Evolutionary conservation across 2,113 vertebrate genomes (phyloP).

Genomic region (Pedionomus torquatus): DNA sequence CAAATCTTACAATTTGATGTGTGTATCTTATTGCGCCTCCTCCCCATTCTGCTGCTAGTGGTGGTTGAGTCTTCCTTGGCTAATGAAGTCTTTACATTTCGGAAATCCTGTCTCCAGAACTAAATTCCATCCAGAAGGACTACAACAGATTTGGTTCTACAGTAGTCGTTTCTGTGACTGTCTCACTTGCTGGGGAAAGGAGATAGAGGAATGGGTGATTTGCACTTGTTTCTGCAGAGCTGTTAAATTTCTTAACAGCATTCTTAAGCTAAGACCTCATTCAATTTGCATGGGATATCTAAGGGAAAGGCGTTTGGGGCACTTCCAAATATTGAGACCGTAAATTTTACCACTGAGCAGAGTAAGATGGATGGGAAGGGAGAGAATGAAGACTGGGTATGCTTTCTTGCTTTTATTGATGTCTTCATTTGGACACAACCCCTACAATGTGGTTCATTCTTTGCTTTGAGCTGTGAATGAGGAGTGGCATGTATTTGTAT

Average conservation of each 20-base stretch:
- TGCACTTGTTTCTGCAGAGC: not conserved
- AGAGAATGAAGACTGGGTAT: not conserved
- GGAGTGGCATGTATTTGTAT: not conserved
- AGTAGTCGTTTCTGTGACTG: not conserved
- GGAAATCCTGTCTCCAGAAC: not conserved
- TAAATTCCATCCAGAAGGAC: not conserved
- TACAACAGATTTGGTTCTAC: not conserved
- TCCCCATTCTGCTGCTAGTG: not conserved
- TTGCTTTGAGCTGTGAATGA: not conserved
- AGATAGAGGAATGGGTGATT: not conserved
- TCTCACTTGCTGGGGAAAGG: not conserved
- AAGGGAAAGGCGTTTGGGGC: not conserved
- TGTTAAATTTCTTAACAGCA: not conserved
- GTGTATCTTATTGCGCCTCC: not conserved
- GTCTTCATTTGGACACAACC: not conserved
- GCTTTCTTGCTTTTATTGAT: not conserved
- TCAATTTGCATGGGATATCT: not conserved
- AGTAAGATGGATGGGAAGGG: not conserved
- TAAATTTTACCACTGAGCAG: not conserved
- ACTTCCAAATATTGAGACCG: not conserved
- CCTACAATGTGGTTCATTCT: not conserved
- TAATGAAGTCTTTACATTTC: not conserved
- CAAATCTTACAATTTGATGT: not conserved
- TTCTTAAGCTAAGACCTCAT: conserved; percentile 5
- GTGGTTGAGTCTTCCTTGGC: not conserved